A percentile compares a stretch with the other conserved stretches of the same genome.
Conservation (phyloP, 2,113 vertebrate genomes). For the Notiomystis cincta region DNA sequence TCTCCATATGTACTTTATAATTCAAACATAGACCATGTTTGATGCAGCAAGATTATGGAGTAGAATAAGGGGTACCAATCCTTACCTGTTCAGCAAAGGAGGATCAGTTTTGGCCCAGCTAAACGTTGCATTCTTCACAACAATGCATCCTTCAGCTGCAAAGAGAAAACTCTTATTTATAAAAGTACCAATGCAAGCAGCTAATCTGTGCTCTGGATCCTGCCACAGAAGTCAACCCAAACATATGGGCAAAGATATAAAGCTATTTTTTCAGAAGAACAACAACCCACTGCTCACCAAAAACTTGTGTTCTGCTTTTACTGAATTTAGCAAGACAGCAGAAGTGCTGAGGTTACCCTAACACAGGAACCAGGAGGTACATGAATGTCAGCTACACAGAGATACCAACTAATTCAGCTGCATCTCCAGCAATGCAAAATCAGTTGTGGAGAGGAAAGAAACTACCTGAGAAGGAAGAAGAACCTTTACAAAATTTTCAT, state of each 20-base stretch:
- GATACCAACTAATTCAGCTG: neutral
- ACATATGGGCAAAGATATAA: neutral
- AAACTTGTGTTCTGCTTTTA: neutral
- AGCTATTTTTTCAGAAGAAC: neutral
- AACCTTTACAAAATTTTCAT: neutral
- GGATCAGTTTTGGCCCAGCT: conserved; percentile 85
- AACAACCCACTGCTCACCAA: neutral
- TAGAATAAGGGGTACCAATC: neutral
- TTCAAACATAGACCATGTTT: neutral
- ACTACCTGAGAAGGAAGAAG: neutral
- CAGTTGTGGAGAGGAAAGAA: neutral
- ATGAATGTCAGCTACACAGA: neutral
- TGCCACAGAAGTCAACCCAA: neutral
- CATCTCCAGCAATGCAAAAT: neutral
- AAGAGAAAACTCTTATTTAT: neutral
- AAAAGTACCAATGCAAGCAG: neutral
- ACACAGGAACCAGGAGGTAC: neutral
- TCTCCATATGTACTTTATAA: neutral
- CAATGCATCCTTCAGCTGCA: conserved; percentile 77
- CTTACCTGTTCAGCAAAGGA: conserved; percentile 82
- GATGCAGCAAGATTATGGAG: neutral
- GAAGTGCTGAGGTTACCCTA: neutral
- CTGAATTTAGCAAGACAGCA: neutral
- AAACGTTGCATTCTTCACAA: conserved; percentile 83
- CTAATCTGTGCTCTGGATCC: neutral